phyloP scores from a whole-genome alignment of 2,888 invertebrate species.

The Sarcophaga rosellei region DNA sequence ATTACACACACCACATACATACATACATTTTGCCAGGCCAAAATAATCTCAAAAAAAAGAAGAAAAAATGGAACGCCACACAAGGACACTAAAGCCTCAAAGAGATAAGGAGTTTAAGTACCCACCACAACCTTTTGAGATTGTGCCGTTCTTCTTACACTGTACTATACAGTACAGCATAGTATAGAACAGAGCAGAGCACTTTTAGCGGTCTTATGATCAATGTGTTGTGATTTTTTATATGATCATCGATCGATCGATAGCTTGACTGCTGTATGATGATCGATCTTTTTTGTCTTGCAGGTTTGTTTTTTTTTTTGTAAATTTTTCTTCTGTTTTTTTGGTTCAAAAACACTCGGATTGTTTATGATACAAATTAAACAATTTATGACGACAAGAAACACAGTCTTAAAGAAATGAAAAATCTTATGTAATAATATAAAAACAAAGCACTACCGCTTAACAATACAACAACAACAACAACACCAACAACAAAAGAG shows the following conservation, averaged over 20 bases:
- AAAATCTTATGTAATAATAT: conserved; percentile 53
- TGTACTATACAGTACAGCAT: not conserved
- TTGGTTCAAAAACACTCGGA: conserved; percentile 76
- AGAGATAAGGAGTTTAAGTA: conserved; percentile 8
- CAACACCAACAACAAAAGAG: not conserved
- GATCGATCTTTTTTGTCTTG: conserved; percentile 80
- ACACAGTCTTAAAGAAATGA: conserved; percentile 47
- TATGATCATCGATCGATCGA: conserved; percentile 68
- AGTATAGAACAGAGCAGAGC: conserved; percentile 41
- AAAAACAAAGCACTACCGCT: conserved; percentile 61
- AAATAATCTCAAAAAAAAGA: conserved; percentile 11
- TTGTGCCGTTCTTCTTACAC: too few species aligned
- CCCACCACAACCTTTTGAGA: not conserved
- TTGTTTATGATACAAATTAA: conserved; percentile 82
- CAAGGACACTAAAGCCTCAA: conserved; percentile 54
- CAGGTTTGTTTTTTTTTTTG: conserved; percentile 72
- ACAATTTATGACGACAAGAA: conserved; percentile 81
- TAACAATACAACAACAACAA: conserved; percentile 41
- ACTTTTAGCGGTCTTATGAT: conserved; percentile 45
- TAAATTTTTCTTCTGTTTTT: not conserved
- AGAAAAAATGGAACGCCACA: conserved; percentile 67
- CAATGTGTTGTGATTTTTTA: conserved; percentile 64
- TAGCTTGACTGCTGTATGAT: conserved; percentile 71
- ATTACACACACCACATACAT: conserved; percentile 34
- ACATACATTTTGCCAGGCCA: not conserved